A percentile compares a stretch with the other conserved stretches of the same genome.
phyloP scores from a whole-genome alignment of 2,113 vertebrate species.

The Forbesichthys agassizii region DNA sequence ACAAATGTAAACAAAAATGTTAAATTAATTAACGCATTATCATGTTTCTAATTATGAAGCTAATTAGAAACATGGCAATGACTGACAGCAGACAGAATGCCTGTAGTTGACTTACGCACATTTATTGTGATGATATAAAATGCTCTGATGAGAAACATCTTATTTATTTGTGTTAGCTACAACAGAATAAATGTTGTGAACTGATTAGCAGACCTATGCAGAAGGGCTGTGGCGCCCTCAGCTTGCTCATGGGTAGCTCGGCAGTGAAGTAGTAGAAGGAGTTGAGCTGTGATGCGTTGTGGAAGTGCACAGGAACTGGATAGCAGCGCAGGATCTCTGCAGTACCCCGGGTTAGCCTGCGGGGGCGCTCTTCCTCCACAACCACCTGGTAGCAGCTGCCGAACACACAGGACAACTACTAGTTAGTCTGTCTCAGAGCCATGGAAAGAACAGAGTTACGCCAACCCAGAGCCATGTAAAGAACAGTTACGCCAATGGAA shows the following conservation, averaged over 20 bases:
- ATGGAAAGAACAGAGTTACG: neutral
- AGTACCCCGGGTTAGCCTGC: slow-evolving; percentile 80
- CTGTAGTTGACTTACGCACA: too few species aligned
- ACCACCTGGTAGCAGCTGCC: slow-evolving; percentile 93
- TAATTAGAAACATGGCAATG: too few species aligned
- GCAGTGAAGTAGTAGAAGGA: slow-evolving; percentile 94
- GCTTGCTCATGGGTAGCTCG: slow-evolving; percentile 84
- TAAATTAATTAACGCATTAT: neutral
- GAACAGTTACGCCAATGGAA: too few species aligned
- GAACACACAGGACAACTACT: slow-evolving; percentile 20
- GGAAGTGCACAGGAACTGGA: slow-evolving; percentile 91
- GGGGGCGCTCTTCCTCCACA: slow-evolving; percentile 92
- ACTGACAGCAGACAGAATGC: too few species aligned
- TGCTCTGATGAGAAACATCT: too few species aligned
- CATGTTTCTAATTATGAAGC: neutral
- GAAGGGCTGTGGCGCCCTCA: slow-evolving; percentile 82
- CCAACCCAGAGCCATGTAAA: too few species aligned
- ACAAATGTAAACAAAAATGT: neutral
- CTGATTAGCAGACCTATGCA: slow-evolving; percentile 75
- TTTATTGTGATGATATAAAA: too few species aligned
- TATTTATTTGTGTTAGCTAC: too few species aligned
- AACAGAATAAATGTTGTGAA: neutral
- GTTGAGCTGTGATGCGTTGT: slow-evolving; percentile 85
- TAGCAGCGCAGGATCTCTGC: slow-evolving; percentile 94
- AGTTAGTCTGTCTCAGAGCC: neutral